These are phyloP conservation scores for Rhinolophus ferrumequinum DNA, from an alignment of 2,113 vertebrate genomes.

Conservation along the genomic window DNA sequence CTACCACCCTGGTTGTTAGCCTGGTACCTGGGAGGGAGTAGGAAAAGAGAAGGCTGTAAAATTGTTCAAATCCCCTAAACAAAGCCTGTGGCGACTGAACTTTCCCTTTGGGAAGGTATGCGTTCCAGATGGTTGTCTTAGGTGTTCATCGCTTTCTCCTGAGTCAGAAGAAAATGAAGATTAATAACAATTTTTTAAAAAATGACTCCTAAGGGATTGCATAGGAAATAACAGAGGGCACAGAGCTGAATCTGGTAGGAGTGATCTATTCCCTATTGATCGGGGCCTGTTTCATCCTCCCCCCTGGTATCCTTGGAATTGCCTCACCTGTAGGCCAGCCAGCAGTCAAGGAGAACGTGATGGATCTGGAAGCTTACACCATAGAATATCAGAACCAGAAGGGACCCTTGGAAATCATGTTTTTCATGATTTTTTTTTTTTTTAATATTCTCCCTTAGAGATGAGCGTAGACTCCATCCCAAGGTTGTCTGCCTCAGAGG, in stretches of 20 bases:
- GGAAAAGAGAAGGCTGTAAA: neutral
- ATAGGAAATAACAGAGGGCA: neutral
- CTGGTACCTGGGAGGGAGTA: neutral
- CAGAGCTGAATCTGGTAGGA: neutral
- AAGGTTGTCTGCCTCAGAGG: neutral
- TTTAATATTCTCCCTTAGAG: neutral
- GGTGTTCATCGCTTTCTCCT: slow-evolving; percentile 66
- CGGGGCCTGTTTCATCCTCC: neutral
- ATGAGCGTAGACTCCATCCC: neutral
- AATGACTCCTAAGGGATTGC: neutral
- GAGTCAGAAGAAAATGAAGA: slow-evolving; percentile 54
- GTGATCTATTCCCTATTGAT: neutral
- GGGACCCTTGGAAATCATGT: neutral
- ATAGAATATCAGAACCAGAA: neutral
- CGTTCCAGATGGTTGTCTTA: slow-evolving; percentile 67
- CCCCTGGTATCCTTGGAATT: neutral
- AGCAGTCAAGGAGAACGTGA: neutral
- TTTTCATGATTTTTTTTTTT: neutral
- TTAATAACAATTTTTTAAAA: slow-evolving; percentile 27
- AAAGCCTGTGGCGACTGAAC: neutral
- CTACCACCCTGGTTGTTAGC: neutral
- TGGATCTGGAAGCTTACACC: neutral
- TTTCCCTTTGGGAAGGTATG: slow-evolving; percentile 20
- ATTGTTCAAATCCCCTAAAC: slow-evolving; percentile 24
- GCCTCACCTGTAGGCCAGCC: accelerated